Evolutionary conservation across 1,140 invertebrate species (phyloP), one percentile per base, ranked within the genome.

Genomic region (Akabosia matsudoensis): DNA sequence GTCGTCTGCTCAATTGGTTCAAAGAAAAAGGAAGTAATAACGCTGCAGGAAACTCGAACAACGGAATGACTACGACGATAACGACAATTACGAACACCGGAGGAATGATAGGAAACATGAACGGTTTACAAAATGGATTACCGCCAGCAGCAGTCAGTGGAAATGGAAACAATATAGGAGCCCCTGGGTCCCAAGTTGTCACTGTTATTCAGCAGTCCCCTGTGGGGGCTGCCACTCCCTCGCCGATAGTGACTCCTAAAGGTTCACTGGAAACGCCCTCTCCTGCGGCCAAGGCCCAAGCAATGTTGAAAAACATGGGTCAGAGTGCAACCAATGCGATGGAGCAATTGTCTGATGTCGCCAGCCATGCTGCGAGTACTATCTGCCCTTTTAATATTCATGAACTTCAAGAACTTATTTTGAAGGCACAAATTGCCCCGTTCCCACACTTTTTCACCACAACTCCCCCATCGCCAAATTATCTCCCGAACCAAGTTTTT

Each of bases 1-100:
- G 54, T 22, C 54, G 54, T 7, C 54, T 61, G 13, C 54, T 61
- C 7, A 61, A 61, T 22, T 61, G 54, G 54, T 61, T 61, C 54
- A 24, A n/a, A n/a, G n/a, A 45, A 7, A 45, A 45, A 10, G 37
- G 37, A 18, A 45, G 18, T 18, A 45, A 18, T 18, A 45, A 45
- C 37, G 18, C 37, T 45, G 7, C 37, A n/a, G 45, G 45, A 7
- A 61, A 4, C 24, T 22, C 54, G 7, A 7, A 61, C 13, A 61
- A 61, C 54, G 54, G 54, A 14, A n/a, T 61, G 24, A 61, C 54
- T 13, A 61, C 54, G n/a, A 61, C 54, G 4, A 61, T 61, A 13
- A 61, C 54, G 24, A 61, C 54, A n/a, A 61, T 61, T 22, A 61
- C 54, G 24, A 61, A 61, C 54, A 61, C 54, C 24, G 54, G 54